phyloP scores from a whole-genome alignment of 1,140 invertebrate species.

The Drusus annulatus region DNA sequence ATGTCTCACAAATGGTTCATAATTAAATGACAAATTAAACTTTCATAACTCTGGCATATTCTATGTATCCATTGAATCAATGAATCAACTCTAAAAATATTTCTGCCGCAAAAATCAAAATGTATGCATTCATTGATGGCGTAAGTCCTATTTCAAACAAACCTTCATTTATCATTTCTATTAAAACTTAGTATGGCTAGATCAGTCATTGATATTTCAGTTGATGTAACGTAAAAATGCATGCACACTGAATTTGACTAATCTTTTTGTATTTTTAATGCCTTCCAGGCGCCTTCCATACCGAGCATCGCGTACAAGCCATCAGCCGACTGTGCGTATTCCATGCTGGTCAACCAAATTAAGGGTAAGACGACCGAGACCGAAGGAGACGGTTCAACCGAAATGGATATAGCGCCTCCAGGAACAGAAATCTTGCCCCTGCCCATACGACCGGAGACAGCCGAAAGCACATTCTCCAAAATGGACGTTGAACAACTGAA shows the following conservation, averaged over 20 bases:
- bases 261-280: conserved; percentile 9
- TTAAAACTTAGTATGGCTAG: too few species aligned
- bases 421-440: conserved; percentile 63
- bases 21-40: too few species aligned
- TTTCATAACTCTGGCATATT: too few species aligned
- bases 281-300: conserved; percentile 75
- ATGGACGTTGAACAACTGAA: conserved; percentile 31
- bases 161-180: too few species aligned
- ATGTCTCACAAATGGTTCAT: neutral
- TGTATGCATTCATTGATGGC: too few species aligned
- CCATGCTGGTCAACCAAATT: conserved; percentile 87
- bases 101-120: too few species aligned
- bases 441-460: conserved; percentile 11
- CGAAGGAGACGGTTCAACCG: conserved; percentile 55
- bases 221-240: too few species aligned
- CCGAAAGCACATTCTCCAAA: conserved; percentile 28
- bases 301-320: conserved; percentile 84
- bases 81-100: too few species aligned
- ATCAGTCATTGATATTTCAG: too few species aligned
- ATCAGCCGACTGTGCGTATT: conserved; percentile 87
- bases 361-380: conserved; percentile 69
- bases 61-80: neutral
- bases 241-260: neutral
- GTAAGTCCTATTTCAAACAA: too few species aligned
- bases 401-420: conserved; percentile 64